Evolutionary conservation across 2,888 invertebrate species (phyloP), one percentile per base, ranked within the genome.

Genomic region (Onthophagus sagittarius): DNA sequence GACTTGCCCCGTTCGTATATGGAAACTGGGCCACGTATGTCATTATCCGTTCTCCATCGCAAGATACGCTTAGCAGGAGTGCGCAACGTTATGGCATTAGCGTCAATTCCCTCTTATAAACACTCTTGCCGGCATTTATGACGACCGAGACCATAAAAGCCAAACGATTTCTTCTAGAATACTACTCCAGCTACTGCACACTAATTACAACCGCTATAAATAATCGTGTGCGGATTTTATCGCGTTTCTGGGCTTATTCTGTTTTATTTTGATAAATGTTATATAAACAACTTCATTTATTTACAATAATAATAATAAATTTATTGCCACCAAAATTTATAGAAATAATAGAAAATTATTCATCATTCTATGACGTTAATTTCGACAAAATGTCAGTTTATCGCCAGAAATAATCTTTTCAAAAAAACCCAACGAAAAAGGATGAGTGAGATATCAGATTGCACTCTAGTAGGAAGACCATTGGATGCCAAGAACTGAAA

Each of bases 21-120:
- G 67, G 67, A 67, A 67, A 67, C 67, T 67, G 67, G 67, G 67
- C 67, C 67, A 67, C 32, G 31, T 67, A 67, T 67, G 67, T 67
- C 67, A 67, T 67, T 67, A 67, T 67, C 67, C 67, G 31, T 23
- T 67, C 67, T 67, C 67, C 31, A n/a, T n/a, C 15, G 32, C 31
- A 31, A 23, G 32, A 31, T 67, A 67, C 67, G 67, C 67, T 53
- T 53, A 53, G 39, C 39, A 11, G 39, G 39, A 53, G 39, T 53
- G 39, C 39, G 39, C 39, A 53, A 53, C 39, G 39, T 53, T 53
- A 53, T 53, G 39, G 39, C 39, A 53, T 53, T 53, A 53, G 39
- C 39, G 39, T 53, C 39, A 53, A 53, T 53, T 53, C 39, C 9
- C 39, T 53, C 11, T 53, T 53, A 53, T 53, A 53, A 53, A 53